These are phyloP conservation scores for Polyommatus iphigenia DNA, from an alignment of 2,888 invertebrate genomes.

Conservation along the genomic window DNA sequence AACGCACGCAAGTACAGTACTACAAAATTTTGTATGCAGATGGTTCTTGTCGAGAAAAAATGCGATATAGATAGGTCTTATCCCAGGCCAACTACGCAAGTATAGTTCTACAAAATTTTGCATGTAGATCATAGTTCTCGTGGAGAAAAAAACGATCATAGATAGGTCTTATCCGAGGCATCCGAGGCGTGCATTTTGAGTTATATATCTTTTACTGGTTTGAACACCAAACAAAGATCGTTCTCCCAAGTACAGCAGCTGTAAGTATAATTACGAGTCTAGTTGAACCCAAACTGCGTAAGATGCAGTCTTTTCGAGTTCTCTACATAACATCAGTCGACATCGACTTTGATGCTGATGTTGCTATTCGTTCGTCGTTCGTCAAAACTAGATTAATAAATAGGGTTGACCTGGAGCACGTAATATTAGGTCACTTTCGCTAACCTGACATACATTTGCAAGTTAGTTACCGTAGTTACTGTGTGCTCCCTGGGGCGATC, in stretches of 20 bases:
- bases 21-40: neutral
- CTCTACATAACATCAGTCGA: no score
- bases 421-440: neutral
- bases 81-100: neutral
- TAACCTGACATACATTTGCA: conserved; percentile 8
- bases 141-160: no score
- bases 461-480: neutral
- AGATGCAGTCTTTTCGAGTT: no score
- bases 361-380: neutral
- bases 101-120: neutral
- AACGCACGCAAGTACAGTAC: neutral
- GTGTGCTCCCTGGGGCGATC: neutral
- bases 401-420: neutral
- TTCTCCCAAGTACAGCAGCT: no score
- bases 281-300: no score
- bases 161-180: no score
- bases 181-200: no score
- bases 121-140: neutral
- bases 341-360: neutral
- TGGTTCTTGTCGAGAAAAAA: no score
- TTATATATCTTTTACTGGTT: no score
- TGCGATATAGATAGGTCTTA: no score
- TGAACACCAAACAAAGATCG: no score
- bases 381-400: neutral
- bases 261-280: no score